Percentiles rank a stretch among this genome's conserved stretches.
phyloP scores from a whole-genome alignment of 2,113 vertebrate genomes.

The Columbina picui region DNA sequence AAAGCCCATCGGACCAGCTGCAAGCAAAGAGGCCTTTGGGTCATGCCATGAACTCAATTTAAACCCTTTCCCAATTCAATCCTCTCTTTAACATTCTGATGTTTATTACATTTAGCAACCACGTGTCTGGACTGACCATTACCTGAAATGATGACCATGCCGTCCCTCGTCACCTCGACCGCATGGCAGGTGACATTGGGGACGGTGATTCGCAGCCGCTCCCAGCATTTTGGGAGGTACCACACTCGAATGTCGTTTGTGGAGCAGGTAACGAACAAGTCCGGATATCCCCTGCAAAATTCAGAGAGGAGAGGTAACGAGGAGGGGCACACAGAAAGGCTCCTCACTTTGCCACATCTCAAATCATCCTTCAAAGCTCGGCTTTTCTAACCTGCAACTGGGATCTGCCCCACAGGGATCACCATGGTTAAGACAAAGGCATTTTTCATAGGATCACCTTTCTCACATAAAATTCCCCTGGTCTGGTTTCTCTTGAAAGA shows the following conservation, averaged over 20 bases:
- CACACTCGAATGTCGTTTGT: slow-evolving; percentile 88
- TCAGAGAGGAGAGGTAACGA: background rate
- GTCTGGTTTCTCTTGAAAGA: background rate
- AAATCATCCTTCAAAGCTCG: background rate
- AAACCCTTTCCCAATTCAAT: background rate
- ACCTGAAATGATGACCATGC: slow-evolving; percentile 91
- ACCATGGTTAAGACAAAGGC: background rate
- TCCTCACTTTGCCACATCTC: background rate
- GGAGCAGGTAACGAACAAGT: slow-evolving; percentile 90
- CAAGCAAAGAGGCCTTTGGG: background rate
- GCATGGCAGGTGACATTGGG: slow-evolving; percentile 87
- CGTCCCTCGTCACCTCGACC: slow-evolving; percentile 84
- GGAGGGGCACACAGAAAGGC: background rate
- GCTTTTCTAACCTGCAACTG: background rate
- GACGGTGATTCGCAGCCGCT: slow-evolving; percentile 83
- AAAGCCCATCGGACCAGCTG: background rate
- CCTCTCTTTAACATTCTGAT: background rate
- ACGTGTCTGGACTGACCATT: background rate
- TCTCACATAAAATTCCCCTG: background rate
- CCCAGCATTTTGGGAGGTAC: slow-evolving; percentile 80
- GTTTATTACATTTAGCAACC: background rate
- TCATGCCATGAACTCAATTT: background rate
- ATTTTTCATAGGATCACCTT: background rate
- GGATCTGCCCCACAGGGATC: background rate
- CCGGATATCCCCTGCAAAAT: slow-evolving; percentile 79